Evolutionary conservation across 2,888 invertebrate species (phyloP), one percentile per base, ranked within the genome.

Genomic region (Scaptomyza cyrtandrae): DNA sequence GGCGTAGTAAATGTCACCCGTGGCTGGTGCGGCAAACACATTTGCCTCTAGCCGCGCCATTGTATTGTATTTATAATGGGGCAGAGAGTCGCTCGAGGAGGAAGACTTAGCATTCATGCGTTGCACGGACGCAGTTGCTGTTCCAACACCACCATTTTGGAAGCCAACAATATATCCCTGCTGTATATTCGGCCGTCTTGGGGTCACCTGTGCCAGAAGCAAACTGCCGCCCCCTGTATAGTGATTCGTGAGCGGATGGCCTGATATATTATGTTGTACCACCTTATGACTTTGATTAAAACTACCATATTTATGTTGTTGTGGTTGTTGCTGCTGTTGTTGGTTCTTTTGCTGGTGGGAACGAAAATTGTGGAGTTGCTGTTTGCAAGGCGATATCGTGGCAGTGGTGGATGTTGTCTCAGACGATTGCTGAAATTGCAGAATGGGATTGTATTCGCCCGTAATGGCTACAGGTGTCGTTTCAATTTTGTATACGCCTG

Each of bases 381-480:
- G 84, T 27, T 88, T 78, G 52, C 85, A 71, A 43, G 86, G 53
- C 13, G 87, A 77, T 62, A 77, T 78, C 35, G 83, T 63, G 52
- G 86, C 58, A 27, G 79, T 72, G 0, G 69, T 78, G 35, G 80
- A 66, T 1, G 76, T 67, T 33, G 84, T 76, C 13, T 87, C 68
- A 14, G 87, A 80, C 24, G 89, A 85, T 49, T 90, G 88, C 62
- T 92, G 91, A 48, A 92, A 90, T 57, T 92, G 91, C 53, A 92
- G 67, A 41, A 92, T 91, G 7, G 92, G 91, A 84, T 92, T 92
- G 61, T 92, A 92, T 65, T 92, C 92, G 4, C 92, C 92, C 0
- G 92, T 92, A 16, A 92, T 92, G 48, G 92, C 92, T 11, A 92
- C 92, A 1, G 92, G 92, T 9, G 92, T 92, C 0, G 92, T 92